Evolutionary conservation across 2,888 invertebrate species (phyloP).

Genomic region (Brenthis ino): DNA sequence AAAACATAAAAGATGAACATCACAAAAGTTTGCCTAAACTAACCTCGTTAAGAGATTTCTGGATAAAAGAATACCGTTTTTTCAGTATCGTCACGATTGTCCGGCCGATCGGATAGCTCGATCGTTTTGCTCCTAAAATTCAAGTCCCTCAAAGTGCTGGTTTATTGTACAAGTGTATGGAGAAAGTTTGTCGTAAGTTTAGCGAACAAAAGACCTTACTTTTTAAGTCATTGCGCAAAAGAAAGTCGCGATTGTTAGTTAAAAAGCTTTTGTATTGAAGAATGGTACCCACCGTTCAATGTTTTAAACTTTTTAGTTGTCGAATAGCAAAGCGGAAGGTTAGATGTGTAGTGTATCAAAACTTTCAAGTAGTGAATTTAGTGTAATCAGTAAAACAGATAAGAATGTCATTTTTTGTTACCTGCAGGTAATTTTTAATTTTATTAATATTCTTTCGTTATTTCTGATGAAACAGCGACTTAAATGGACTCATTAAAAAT

Average conservation of each 20-base stretch:
- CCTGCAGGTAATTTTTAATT: conserved; percentile 21
- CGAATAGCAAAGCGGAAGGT: conserved; percentile 60
- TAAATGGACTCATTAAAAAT: conserved; percentile 1
- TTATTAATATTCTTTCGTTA: not conserved
- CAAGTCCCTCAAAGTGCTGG: conserved; percentile 45
- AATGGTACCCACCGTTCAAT: conserved; percentile 55
- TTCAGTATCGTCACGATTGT: conserved; percentile 80
- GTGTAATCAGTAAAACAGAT: conserved; percentile 19
- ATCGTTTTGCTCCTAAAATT: conserved; percentile 51
- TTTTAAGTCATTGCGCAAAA: conserved; percentile 68
- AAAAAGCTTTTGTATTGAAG: conserved; percentile 69
- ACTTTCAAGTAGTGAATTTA: conserved; percentile 20
- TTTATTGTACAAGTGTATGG: conserved; percentile 59
- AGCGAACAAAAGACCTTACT: conserved; percentile 57
- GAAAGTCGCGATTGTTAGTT: conserved; percentile 71
- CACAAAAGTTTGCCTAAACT: conserved; percentile 82
- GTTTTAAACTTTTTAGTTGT: conserved; percentile 71
- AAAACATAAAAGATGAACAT: conserved; percentile 74
- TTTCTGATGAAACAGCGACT: not conserved
- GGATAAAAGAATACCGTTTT: conserved; percentile 80
- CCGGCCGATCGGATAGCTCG: conserved; percentile 77
- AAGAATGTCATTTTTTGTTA: conserved; percentile 2
- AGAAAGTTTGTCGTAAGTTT: conserved; percentile 69
- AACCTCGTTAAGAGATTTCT: conserved; percentile 81
- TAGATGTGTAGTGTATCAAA: conserved; percentile 59